Percentiles rank a stretch among this genome's conserved stretches.
phyloP scores from a whole-genome alignment of 2,113 vertebrate genomes.

The Actenoides lindsayi region DNA sequence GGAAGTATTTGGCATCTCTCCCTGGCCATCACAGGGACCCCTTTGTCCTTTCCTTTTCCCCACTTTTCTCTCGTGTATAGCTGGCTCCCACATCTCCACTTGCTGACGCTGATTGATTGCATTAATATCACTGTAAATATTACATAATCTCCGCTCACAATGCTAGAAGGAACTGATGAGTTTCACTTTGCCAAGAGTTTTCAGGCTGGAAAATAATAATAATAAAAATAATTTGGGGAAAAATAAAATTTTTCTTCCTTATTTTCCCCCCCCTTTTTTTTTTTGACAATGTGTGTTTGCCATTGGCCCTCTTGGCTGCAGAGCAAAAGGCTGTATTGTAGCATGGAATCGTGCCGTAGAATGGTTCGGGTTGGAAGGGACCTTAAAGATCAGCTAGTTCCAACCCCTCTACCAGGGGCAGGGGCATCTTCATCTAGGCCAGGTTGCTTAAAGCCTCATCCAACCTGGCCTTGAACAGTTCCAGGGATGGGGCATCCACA shows the following conservation, averaged over 20 bases:
- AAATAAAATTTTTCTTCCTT: background rate
- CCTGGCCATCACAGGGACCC: constrained; percentile 64
- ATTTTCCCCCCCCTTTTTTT: background rate
- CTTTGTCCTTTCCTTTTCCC: constrained; percentile 64
- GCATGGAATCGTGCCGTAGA: background rate
- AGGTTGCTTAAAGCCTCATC: background rate
- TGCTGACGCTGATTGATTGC: constrained; percentile 68
- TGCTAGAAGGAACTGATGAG: constrained; percentile 45
- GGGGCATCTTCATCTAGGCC: background rate
- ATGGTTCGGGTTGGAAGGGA: background rate
- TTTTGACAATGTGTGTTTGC: fast-evolving
- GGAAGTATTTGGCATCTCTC: constrained; percentile 65
- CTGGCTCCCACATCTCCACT: constrained; percentile 50
- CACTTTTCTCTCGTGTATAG: constrained; percentile 42
- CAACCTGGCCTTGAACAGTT: background rate
- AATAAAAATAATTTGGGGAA: background rate
- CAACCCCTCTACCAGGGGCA: background rate
- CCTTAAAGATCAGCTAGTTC: background rate
- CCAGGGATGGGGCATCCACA: background rate
- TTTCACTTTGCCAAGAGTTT: constrained; percentile 44
- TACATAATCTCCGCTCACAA: constrained; percentile 62
- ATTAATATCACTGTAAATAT: constrained; percentile 75
- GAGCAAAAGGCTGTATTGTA: background rate
- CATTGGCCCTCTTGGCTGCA: background rate
- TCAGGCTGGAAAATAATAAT: constrained; percentile 34